Evolutionary conservation across 1,140 invertebrate genomes (phyloP), one percentile per base, ranked within the genome.

Genomic region (Ceratina calcarata): DNA sequence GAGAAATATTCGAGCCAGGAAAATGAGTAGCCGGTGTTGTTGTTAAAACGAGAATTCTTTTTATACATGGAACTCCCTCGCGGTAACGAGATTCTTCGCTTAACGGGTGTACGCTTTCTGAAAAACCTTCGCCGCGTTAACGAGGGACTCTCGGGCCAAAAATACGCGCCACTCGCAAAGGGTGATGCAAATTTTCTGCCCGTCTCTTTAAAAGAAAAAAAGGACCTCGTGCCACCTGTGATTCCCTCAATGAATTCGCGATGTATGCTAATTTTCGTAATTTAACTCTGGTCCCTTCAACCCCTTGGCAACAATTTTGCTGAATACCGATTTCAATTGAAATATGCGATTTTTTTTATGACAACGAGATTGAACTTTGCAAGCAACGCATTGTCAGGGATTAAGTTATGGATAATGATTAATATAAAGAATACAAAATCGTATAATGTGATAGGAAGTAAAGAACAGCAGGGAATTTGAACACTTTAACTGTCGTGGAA

Each of bases 21-120:
- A 45, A 45, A 10, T 45, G 6, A 45, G 37, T 45, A 45, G 20
- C 16, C 32, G 57, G 65, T 18, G 12, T 51, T 70, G 66, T 49
- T 51, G 57, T 77, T 77, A 70, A 77, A 66, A 61, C 12, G 57
- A 18, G 57, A 70, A 32, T 70, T 70, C 68, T 69, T 60, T 53
- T 70, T 69, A 77, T 57, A 60, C 66, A 6, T 10, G 66, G 57
- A 22, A 60, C 57, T 57, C 57, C 45, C n/a, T 13, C 55, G 24
- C 20, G 18, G 66, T 77, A 77, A 77, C 57, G 66, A 77, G 75
- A 70, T 49, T 69, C 64, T 70, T 67, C 66, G 61, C 66, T 77
- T 61, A 77, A 57, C 66, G 66, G 22, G 32, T 51, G 57, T 66
- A 53, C 55, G 55, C 55, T 55, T 16, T 37, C 60, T 67, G 27